phyloP scores from a whole-genome alignment of 1,140 invertebrate species.

The Magallana angulata region DNA sequence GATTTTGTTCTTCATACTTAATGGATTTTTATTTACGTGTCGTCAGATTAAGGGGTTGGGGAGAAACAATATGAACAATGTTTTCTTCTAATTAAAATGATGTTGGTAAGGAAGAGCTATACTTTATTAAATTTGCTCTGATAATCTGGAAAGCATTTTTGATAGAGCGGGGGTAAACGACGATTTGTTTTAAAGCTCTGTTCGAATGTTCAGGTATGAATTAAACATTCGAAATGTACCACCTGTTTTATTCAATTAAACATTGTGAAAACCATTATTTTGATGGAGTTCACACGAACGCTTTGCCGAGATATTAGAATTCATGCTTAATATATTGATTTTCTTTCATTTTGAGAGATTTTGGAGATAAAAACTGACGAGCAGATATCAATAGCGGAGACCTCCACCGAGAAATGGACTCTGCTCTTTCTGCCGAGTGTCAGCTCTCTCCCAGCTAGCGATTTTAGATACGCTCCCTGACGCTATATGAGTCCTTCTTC shows the following conservation, averaged over 20 bases:
- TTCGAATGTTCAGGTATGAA: background rate
- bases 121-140: constrained; percentile 4
- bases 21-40: background rate
- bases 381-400: constrained; percentile 31
- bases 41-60: too few relatives aligned
- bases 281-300: constrained; percentile 34
- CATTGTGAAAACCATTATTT: constrained; percentile 34
- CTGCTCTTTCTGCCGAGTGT: constrained; percentile 26
- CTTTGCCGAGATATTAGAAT: constrained; percentile 30
- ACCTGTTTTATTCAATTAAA: constrained; percentile 35
- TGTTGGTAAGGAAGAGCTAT: background rate
- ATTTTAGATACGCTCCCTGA: constrained; percentile 22
- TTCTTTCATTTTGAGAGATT: constrained; percentile 41
- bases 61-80: too few relatives aligned
- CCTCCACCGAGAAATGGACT: constrained; percentile 42
- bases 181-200: background rate
- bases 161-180: background rate
- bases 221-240: constrained; percentile 33
- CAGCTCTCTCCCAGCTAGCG: background rate
- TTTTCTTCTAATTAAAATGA: background rate
- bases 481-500: constrained; percentile 8
- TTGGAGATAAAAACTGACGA: constrained; percentile 32
- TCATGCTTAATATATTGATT: constrained; percentile 40
- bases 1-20: background rate
- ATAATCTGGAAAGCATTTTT: constrained; percentile 1